Conservation (phyloP, 2,888 invertebrate species). For the Papilio elwesi region DNA sequence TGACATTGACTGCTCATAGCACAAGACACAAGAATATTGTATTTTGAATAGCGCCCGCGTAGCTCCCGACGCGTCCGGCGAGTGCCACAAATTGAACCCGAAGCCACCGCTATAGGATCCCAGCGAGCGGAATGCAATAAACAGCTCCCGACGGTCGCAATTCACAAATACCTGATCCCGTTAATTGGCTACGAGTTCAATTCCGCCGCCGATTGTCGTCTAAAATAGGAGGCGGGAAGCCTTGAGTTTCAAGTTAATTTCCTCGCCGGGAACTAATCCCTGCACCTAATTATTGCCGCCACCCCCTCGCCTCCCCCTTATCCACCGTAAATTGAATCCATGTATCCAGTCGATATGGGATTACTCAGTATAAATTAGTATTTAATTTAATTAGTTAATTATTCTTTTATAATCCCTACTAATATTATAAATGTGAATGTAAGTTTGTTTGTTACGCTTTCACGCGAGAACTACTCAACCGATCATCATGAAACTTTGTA, state of each 20-base stretch:
- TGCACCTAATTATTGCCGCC: slow-evolving; percentile 73
- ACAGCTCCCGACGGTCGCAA: slow-evolving; percentile 13
- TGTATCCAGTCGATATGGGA: slow-evolving; percentile 48
- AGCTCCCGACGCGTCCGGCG: no score
- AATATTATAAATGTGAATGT: no score
- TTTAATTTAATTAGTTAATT: not conserved
- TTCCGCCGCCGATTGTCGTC: slow-evolving; percentile 52
- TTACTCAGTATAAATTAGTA: slow-evolving; percentile 46
- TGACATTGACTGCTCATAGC: no score
- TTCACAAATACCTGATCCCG: slow-evolving; percentile 41
- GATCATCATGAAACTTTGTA: no score
- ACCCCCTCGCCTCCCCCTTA: slow-evolving; percentile 43
- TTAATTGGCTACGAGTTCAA: slow-evolving; percentile 45
- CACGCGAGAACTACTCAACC: no score
- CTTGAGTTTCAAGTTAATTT: slow-evolving; percentile 75
- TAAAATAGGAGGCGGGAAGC: slow-evolving; percentile 51
- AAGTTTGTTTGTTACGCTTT: no score
- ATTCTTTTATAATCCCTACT: not conserved
- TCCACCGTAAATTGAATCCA: slow-evolving; percentile 54
- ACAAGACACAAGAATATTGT: no score
- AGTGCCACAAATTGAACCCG: not conserved
- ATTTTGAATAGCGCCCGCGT: no score
- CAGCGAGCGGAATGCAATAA: slow-evolving; percentile 41
- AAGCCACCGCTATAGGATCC: not conserved
- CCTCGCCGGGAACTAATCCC: slow-evolving; percentile 71